These are phyloP conservation scores for Habrosyne pyritoides DNA, from an alignment of 2,888 invertebrate genomes.

Conservation along the genomic window DNA sequence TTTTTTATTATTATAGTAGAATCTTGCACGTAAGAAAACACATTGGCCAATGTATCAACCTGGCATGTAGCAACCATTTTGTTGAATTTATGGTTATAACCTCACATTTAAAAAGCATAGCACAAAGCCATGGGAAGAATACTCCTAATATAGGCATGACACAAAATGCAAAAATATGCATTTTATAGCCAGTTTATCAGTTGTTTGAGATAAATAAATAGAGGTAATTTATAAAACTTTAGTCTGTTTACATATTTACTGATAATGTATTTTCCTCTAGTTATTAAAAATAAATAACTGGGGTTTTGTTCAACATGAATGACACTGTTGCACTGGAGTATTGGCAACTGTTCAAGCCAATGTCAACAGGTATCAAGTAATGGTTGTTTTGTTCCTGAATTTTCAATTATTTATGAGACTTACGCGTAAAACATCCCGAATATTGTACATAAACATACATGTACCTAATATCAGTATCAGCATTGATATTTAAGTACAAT, in stretches of 20 bases:
- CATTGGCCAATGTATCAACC: no score
- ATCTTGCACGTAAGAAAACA: no score
- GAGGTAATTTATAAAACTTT: not conserved
- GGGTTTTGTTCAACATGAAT: constrained; percentile 6
- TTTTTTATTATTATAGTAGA: no score
- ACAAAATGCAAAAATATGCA: not conserved
- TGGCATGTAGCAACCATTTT: no score
- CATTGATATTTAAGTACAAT: no score
- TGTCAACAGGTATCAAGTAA: constrained; percentile 47
- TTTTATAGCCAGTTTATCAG: not conserved
- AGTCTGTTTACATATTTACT: not conserved
- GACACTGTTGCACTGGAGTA: constrained; percentile 26
- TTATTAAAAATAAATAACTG: not conserved
- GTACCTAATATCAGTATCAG: no score
- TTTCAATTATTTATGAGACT: no score
- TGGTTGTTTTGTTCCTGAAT: not conserved
- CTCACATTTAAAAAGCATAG: no score
- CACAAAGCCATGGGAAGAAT: not conserved
- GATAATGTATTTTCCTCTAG: not conserved
- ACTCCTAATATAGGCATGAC: no score
- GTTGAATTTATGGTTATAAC: no score
- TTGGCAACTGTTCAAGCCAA: constrained; percentile 50
- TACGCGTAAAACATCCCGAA: no score
- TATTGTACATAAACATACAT: no score
- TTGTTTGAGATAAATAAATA: not conserved